Conservation (phyloP, 2,888 invertebrate genomes). For the Macropis europaea region DNA sequence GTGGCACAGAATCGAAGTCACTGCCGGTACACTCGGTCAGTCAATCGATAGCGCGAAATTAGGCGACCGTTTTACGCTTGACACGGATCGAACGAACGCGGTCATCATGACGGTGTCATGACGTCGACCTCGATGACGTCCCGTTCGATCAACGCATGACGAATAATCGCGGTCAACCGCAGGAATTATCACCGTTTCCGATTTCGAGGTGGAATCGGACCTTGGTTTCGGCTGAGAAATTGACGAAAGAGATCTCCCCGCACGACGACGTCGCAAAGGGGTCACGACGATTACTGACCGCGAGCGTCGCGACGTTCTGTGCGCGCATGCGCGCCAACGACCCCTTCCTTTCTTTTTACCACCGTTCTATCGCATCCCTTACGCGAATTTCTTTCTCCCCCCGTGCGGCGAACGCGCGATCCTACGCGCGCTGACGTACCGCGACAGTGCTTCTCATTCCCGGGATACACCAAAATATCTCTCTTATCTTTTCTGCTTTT, state of each 20-base stretch:
- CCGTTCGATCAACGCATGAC: too few relatives aligned
- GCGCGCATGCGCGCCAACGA: constrained; percentile 62
- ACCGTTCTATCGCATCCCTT: constrained; percentile 61
- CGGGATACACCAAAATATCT: too few relatives aligned
- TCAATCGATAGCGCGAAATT: constrained; percentile 74
- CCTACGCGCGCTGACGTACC: constrained; percentile 52
- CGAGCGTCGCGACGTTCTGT: constrained; percentile 63
- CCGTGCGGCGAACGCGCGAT: constrained; percentile 48
- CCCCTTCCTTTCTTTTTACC: constrained; percentile 62
- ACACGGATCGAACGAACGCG: constrained; percentile 20
- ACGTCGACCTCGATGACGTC: too few relatives aligned
- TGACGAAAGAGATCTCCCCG: constrained; percentile 37
- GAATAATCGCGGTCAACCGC: too few relatives aligned
- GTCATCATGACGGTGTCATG: too few relatives aligned
- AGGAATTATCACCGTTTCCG: too few relatives aligned
- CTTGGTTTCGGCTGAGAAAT: too few relatives aligned
- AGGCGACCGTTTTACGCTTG: constrained; percentile 51
- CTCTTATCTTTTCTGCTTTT: too few relatives aligned
- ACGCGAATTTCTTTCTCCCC: constrained; percentile 55
- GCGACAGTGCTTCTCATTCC: constrained; percentile 47
- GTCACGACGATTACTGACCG: constrained; percentile 69
- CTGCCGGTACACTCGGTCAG: constrained; percentile 65
- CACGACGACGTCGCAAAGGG: constrained; percentile 60
- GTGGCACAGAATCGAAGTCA: constrained; percentile 49
- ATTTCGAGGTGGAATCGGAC: too few relatives aligned